phyloP scores from a whole-genome alignment of 2,113 vertebrate genomes.

The Diphyllodes magnificus region DNA sequence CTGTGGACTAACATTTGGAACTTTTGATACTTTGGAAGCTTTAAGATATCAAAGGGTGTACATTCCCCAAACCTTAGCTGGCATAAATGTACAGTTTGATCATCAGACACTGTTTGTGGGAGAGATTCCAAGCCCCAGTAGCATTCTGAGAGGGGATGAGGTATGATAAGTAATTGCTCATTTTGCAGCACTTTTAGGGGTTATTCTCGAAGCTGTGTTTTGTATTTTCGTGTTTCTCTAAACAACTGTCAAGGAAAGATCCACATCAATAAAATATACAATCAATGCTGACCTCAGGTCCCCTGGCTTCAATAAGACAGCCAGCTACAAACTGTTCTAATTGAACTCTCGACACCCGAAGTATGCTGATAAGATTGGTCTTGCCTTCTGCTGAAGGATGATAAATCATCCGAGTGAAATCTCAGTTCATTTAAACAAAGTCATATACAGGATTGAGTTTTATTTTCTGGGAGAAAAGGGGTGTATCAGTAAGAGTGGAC shows the following conservation, averaged over 20 bases:
- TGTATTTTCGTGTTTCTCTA: not conserved
- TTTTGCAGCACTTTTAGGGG: not conserved
- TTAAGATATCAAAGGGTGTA: not conserved
- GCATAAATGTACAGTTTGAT: not conserved
- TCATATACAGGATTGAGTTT: not conserved
- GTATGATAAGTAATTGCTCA: not conserved
- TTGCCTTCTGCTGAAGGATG: not conserved
- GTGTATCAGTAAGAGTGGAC: not conserved
- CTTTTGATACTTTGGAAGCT: not conserved
- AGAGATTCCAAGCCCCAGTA: not conserved
- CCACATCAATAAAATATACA: not conserved
- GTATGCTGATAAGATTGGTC: not conserved
- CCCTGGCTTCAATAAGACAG: not conserved
- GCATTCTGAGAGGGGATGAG: not conserved
- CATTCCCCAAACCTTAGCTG: not conserved
- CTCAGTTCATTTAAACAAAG: not conserved
- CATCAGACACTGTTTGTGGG: not conserved
- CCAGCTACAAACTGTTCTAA: not conserved
- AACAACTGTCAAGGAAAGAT: not conserved
- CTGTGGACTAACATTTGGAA: not conserved
- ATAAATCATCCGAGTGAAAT: conserved; percentile 30
- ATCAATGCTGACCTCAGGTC: conserved; percentile 1
- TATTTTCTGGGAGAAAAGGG: not conserved
- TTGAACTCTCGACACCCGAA: not conserved
- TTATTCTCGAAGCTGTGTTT: not conserved